Base-by-base conservation (phyloP, 2,113 vertebrate species). In the Amphiprion ocellaris region DNA sequence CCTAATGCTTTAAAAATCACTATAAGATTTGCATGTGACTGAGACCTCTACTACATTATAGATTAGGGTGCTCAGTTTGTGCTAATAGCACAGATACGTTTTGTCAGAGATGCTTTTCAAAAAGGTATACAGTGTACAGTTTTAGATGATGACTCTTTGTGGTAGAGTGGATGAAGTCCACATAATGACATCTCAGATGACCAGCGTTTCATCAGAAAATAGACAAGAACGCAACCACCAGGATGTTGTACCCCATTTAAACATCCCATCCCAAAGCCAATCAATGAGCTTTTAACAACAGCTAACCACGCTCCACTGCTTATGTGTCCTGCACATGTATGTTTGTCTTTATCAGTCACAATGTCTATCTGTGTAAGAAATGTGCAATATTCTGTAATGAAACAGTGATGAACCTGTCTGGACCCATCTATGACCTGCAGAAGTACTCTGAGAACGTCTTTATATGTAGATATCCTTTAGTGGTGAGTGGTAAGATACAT, bases 331-430 rank as follows among this genome's bases (percentile, higher is more conserved):
- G 94, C 93, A 81, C 90, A 94, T 95, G 91, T 95, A 90, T 93
- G 80, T 94, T 77, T 94, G 92, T 92, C 88, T 80, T 87, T 76
- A 93, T 85, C 84, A 93, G 86, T 86, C 81, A 90, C 93, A 92
- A 93, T 94, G 93, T 94, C 90, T 90, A 86, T 93, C 16, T 94
- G 90, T 94, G 92, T 89, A 59, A 81, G 93, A 93, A 37, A 87
- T 90, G 70, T 92, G 74, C 83, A 92, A 56, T 69, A 87, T 87
- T 87, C 49, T 89, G 81, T 81, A 82, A 81, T 94, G 85, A 93
- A 92, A 93, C 95, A 68, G 96, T 95, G 94, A 97, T 97, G 97
- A 97, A 96, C 88, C 86, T 92, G 63, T 49, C 53, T 85, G 87
- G 71, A 87, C 71, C 82, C 88, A 92, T 94, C 88, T 88, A 90